A percentile compares a stretch with the other conserved stretches of the same genome.
Evolutionary conservation across 64 coral and sea anemone genomes (phyloP).

Genomic region (Cladopsammia gracilis): DNA sequence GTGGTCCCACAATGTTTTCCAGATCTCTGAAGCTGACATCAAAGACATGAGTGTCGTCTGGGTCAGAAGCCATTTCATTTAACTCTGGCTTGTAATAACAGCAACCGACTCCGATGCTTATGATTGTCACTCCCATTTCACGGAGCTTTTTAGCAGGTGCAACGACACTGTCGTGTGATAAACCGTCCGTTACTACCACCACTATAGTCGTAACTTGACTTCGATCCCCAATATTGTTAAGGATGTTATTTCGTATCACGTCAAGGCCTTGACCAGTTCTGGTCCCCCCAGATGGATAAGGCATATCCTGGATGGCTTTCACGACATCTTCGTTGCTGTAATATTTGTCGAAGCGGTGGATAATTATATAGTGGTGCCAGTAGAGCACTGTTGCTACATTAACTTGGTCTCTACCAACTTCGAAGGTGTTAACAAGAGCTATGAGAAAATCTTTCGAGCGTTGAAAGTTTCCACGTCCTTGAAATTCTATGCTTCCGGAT

Average conservation of each 20-base stretch:
- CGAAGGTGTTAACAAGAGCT: neutral
- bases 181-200: slow-evolving; percentile 33
- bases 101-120: slow-evolving; percentile 36
- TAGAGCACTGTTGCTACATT: slow-evolving; percentile 16
- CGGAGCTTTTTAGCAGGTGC: slow-evolving; percentile 11
- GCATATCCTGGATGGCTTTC: slow-evolving; percentile 12
- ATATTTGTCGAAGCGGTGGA: neutral
- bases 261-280: slow-evolving; percentile 1
- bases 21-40: neutral
- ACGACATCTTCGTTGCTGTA: neutral
- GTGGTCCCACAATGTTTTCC: neutral
- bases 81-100: slow-evolving; percentile 15
- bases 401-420: neutral
- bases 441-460: slow-evolving; percentile 25
- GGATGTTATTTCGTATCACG: neutral
- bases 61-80: slow-evolving; percentile 35
- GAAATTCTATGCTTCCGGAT: slow-evolving; percentile 21
- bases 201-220: neutral
- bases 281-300: neutral
- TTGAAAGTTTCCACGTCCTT: slow-evolving; percentile 16
- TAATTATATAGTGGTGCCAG: neutral
- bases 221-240: neutral
- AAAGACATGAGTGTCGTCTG: slow-evolving; percentile 64
- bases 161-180: slow-evolving; percentile 37
- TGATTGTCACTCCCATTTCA: slow-evolving; percentile 31